Evolutionary conservation across 1,140 invertebrate genomes (phyloP), one percentile per base, ranked within the genome.

Genomic region (Neodiprion virginianus): DNA sequence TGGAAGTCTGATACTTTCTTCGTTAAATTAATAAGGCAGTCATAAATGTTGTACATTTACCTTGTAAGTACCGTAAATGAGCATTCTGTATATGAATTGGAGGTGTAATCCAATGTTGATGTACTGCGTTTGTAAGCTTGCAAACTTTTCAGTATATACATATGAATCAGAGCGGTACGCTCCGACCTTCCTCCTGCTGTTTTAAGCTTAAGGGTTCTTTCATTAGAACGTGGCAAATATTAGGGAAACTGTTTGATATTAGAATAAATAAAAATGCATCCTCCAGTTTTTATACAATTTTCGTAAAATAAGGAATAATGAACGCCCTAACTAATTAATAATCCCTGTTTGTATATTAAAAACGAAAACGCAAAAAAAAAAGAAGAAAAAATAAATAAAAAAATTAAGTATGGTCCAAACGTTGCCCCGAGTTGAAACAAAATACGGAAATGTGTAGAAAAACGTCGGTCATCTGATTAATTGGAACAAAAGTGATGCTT

Each of bases 291-390:
- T 61, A 61, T 61, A 61, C 53, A 61, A 61, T 4, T 61, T 40
- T 40, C 28, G 28, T 40, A 40, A 40, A 3, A 5, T 40, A 40
- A 40, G 28, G 5, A 40, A 40, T 40, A 61, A 61, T 61, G 53
- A 5, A 61, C 53, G 53, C 53, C 53, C 53, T 61, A 61, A 12
- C 28, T 40, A 40, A 40, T 61, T 14, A 61, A 12, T 61, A 61
- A 61, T 61, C 53, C 53, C 53, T 61, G 53, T 61, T 61, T 61
- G 53, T 61, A 61, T 61, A 61, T 61, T 61, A 61, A 61, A 61
- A 61, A 61, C n/a, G 0, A 61, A 61, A 61, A 61, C n/a, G 2
- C 28, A 17, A 61, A 61, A 61, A 61, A 61, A 61, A 17, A 61
- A 14, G 53, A 61, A 61, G n/a, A 61, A 61, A 61, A 14, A 61